Percentiles rank a stretch among this genome's conserved stretches.
Conservation (phyloP, 2,888 invertebrate genomes). For the Epinotia bilunana region DNA sequence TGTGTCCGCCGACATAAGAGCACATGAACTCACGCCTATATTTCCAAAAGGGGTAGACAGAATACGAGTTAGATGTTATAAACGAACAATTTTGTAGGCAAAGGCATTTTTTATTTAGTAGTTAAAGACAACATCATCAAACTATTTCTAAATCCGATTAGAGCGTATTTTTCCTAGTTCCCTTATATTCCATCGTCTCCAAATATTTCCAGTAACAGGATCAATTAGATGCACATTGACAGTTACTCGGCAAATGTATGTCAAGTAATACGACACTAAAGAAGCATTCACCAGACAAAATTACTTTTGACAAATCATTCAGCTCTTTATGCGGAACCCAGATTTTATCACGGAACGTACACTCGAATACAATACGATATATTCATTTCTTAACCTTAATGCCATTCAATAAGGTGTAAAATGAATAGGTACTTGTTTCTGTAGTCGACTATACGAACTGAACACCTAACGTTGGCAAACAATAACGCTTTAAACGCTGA, state of each 20-base stretch:
- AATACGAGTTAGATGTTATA: no score
- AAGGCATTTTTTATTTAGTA: no score
- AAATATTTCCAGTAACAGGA: neutral
- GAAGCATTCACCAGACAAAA: conserved; percentile 9
- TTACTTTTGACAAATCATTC: conserved; percentile 12
- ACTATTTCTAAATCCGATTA: no score
- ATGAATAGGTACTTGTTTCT: neutral
- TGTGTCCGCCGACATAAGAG: no score
- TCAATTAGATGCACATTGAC: conserved; percentile 14
- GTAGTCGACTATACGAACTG: conserved; percentile 4
- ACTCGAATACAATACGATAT: neutral
- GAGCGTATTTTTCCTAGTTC: no score
- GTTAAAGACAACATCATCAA: no score
- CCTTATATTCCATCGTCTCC: neutral
- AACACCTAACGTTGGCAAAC: conserved; percentile 52
- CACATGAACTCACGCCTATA: no score
- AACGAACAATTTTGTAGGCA: no score
- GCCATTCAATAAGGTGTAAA: neutral
- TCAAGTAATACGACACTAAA: conserved; percentile 15
- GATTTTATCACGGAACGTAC: conserved; percentile 30
- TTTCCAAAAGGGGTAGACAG: no score
- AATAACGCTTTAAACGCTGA: conserved; percentile 68
- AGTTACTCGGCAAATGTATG: conserved; percentile 18
- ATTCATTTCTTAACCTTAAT: neutral
- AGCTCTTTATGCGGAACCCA: conserved; percentile 34